phyloP scores from a whole-genome alignment of 2,888 invertebrate genomes.

The Dyspetes luteomarginatus region DNA sequence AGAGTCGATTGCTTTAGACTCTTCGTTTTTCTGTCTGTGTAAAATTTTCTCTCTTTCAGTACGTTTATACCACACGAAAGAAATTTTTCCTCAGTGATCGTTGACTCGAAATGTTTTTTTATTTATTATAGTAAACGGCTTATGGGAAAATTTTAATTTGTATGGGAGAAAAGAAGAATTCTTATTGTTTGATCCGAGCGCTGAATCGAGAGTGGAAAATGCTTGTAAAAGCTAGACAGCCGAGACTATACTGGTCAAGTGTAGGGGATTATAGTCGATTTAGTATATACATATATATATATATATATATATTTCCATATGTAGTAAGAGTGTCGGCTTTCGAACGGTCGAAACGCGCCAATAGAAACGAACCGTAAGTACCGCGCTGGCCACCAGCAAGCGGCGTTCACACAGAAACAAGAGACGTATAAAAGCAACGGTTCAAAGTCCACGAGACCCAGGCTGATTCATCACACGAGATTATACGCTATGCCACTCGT shows the following conservation, averaged over 20 bases:
- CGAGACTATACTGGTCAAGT: no score
- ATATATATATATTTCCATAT: no score
- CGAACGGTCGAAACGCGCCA: conserved; percentile 47
- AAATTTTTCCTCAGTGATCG: neutral
- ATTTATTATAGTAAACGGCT: neutral
- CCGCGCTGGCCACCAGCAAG: neutral
- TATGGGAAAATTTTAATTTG: neutral
- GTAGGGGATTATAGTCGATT: no score
- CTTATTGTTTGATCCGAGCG: neutral
- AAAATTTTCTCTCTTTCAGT: neutral
- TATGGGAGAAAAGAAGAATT: neutral
- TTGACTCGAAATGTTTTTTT: neutral
- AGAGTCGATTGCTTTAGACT: neutral
- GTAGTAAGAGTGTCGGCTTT: conserved; percentile 23
- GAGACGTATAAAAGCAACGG: neutral
- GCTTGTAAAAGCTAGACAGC: conserved; percentile 3
- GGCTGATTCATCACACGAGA: conserved; percentile 5
- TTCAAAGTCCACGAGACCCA: conserved; percentile 53
- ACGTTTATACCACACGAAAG: neutral
- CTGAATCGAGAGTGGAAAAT: conserved; percentile 29
- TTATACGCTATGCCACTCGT: neutral
- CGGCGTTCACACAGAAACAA: conserved; percentile 28
- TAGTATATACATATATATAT: no score
- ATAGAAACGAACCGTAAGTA: conserved; percentile 19
- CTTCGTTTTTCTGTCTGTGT: neutral